Conservation (phyloP, 2,888 invertebrate genomes). For the Toxonevra muliebris region DNA sequence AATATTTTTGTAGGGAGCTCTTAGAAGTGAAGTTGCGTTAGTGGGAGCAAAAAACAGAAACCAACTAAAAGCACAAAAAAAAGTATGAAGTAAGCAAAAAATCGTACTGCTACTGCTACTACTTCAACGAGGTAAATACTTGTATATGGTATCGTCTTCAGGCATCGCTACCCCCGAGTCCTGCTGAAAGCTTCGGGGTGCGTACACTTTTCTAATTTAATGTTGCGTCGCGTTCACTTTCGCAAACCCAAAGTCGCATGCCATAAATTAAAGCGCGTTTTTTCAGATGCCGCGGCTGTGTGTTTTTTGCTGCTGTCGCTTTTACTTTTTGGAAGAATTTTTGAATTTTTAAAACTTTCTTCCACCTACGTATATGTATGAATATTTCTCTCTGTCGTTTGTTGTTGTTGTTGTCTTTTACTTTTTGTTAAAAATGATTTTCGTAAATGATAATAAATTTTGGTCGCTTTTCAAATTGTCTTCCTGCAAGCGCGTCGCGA, state of each 20-base stretch:
- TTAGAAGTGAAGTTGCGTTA: too few relatives aligned
- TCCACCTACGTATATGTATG: too few relatives aligned
- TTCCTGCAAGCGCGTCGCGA: too few relatives aligned
- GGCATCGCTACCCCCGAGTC: too few relatives aligned
- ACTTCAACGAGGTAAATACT: too few relatives aligned
- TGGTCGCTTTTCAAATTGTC: slow-evolving; percentile 26
- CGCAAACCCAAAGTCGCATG: slow-evolving; percentile 32
- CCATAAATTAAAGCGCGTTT: slow-evolving; percentile 38
- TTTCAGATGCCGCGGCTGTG: slow-evolving; percentile 4
- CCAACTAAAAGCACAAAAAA: slow-evolving; percentile 30
- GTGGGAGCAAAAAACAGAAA: neutral
- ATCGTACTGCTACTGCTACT: slow-evolving; percentile 36
- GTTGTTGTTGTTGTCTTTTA: slow-evolving; percentile 16
- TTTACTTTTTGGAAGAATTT: neutral
- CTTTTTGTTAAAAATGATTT: slow-evolving; percentile 31
- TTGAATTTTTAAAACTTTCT: too few relatives aligned
- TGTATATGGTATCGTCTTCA: too few relatives aligned
- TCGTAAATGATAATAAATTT: slow-evolving; percentile 40
- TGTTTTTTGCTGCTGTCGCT: slow-evolving; percentile 6
- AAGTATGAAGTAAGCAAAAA: slow-evolving; percentile 35
- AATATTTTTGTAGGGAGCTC: too few relatives aligned
- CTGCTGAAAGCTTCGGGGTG: too few relatives aligned
- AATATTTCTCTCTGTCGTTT: neutral
- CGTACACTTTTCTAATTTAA: too few relatives aligned
- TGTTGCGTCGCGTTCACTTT: too few relatives aligned